Base-by-base conservation (phyloP, 1,140 invertebrate genomes). In the Akabosia matsudoensis region DNA sequence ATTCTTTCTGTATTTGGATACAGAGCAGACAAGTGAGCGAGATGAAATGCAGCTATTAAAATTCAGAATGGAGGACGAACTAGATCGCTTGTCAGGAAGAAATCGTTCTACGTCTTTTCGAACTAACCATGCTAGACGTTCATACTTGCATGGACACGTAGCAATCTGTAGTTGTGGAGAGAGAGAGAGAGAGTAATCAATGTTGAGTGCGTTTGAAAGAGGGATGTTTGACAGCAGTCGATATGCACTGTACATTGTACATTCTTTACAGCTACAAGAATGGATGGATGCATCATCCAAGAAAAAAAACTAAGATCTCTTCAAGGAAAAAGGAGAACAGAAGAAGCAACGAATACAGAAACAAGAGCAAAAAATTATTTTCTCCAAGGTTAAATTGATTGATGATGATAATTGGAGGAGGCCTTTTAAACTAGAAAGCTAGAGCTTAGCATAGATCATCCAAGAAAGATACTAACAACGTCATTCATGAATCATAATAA, bases 331-430 rank as follows among this genome's bases (percentile, higher is more conserved):
- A 56, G 24, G 13, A 56, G 14, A n/a, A 22, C 24, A 13, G 54
- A 56, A 56, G 54, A 22, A 56, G 24, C 37, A 45, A 45, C 7
- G 37, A 45, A 45, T 18, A 18, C 18, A 7, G 37, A 45, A 45
- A 45, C 7, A 45, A 18, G 37, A 45, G 37, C 7, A 18, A 56
- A 56, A 56, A 16, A 56, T n/a, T 56, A 56, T n/a, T 56, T 56
- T 56, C 54, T 56, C 54, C 74, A 70, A 56, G 26, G 22, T 33
- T 45, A 34, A 33, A 70, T 71, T 75, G 74, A 75, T 75, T 71
- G 74, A 75, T 71, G 74, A 75, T 71, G 74, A 70, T 75, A 64
- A 75, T 75, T 70, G 67, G 67, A 22, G 54, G 54, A 56, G 14
- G 54, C 54, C 54, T 56, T 56, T 56, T 24, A 45, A 45, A 45